Percentiles rank a stretch among this genome's conserved stretches.
Evolutionary conservation across 1,140 invertebrate species (phyloP).

Genomic region (Melitaea cinxia): DNA sequence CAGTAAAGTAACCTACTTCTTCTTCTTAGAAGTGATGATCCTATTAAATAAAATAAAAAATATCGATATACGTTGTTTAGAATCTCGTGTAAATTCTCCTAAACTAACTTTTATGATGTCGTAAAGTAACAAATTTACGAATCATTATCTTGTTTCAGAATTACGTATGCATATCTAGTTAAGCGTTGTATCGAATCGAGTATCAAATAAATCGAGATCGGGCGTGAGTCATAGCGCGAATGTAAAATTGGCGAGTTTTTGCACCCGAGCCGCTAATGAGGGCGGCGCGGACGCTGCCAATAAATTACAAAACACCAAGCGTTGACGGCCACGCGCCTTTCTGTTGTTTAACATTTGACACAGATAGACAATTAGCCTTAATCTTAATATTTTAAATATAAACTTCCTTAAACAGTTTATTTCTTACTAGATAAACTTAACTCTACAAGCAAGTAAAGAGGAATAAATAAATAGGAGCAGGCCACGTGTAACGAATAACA

Average conservation of each 20-base stretch:
- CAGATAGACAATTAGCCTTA: background rate
- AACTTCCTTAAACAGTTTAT: too few species aligned
- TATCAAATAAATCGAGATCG: conserved; percentile 31
- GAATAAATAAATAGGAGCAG: too few species aligned
- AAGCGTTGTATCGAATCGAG: conserved; percentile 41
- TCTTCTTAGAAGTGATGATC: too few species aligned
- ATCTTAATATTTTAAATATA: background rate
- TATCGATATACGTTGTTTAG: background rate
- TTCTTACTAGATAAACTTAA: too few species aligned
- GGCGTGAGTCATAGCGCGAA: conserved; percentile 52
- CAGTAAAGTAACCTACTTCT: too few species aligned
- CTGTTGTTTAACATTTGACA: conserved; percentile 48
- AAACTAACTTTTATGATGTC: conserved; percentile 9
- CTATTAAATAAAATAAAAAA: background rate
- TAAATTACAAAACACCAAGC: conserved; percentile 60
- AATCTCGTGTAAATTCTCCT: background rate
- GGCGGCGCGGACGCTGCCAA: conserved; percentile 47
- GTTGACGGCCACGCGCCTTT: conserved; percentile 50
- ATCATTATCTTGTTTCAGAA: conserved; percentile 27
- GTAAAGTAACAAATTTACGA: conserved; percentile 22
- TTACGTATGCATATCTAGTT: conserved; percentile 38
- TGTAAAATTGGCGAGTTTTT: conserved; percentile 45
- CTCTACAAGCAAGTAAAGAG: too few species aligned
- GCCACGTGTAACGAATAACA: background rate
- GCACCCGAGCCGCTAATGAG: conserved; percentile 44